phyloP scores from a whole-genome alignment of 2,888 invertebrate species.

The Caradrina clavipalpis region DNA sequence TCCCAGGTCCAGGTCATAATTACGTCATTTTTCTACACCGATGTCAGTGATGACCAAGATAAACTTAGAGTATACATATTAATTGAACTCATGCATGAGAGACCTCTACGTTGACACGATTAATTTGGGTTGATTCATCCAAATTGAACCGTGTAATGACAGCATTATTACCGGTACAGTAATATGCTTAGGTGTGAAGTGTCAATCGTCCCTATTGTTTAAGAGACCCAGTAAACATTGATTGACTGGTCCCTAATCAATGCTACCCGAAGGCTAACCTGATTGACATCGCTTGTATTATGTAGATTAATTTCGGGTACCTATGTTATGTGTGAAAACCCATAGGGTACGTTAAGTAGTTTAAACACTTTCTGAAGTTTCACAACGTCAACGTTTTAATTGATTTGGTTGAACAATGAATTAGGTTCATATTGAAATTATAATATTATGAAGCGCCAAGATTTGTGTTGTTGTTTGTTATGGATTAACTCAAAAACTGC shows the following conservation, averaged over 20 bases:
- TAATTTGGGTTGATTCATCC: not conserved
- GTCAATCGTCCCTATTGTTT: conserved; percentile 45
- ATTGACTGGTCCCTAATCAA: conserved; percentile 47
- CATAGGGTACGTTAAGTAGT: conserved; percentile 8
- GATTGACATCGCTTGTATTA: conserved; percentile 33
- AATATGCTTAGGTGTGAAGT: conserved; percentile 32
- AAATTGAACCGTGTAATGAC: conserved; percentile 4
- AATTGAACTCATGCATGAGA: too few species aligned
- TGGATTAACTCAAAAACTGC: too few species aligned
- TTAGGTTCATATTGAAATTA: not conserved
- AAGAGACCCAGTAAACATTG: conserved; percentile 32
- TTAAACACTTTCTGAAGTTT: conserved; percentile 7
- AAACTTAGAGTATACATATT: not conserved
- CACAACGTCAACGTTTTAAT: not conserved
- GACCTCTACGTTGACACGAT: not conserved
- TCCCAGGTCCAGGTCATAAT: too few species aligned
- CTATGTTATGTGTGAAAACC: conserved; percentile 3
- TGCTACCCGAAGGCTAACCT: conserved; percentile 16
- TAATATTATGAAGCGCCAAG: too few species aligned
- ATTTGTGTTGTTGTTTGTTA: too few species aligned
- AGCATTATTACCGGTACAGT: conserved; percentile 31
- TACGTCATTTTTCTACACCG: too few species aligned
- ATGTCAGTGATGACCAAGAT: too few species aligned
- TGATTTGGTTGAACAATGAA: not conserved
- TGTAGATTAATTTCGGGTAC: conserved; percentile 42